Conservation (phyloP, 2,113 vertebrate genomes). For the Nothoprocta perdicaria region DNA sequence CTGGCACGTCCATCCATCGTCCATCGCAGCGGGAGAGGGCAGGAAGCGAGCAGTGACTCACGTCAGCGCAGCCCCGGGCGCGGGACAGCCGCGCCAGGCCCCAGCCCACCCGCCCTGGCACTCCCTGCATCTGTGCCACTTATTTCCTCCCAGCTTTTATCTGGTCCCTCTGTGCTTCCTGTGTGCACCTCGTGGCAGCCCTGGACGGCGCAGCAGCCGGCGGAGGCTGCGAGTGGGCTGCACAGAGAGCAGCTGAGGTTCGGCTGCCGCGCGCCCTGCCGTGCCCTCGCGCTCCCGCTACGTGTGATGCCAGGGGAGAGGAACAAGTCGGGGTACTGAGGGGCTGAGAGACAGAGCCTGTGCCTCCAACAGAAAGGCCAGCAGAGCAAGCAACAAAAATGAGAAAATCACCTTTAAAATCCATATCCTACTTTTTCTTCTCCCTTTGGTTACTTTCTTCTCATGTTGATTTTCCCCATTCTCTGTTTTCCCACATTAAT, state of each 20-base stretch:
- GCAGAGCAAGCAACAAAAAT: not conserved
- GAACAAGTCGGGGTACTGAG: not conserved
- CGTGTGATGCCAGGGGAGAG: not conserved
- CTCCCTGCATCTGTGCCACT: conserved; percentile 24
- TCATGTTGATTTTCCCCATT: not conserved
- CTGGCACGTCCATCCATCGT: too few species aligned
- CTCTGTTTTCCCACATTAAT: not conserved
- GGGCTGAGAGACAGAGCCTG: not conserved
- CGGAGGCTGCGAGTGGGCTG: not conserved
- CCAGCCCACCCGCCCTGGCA: not conserved
- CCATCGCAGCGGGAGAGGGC: not conserved
- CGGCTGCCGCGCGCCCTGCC: not conserved
- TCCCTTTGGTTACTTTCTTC: not conserved
- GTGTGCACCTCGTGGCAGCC: not conserved
- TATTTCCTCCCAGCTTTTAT: conserved; percentile 66
- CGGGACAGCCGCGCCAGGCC: not conserved
- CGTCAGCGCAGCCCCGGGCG: not conserved
- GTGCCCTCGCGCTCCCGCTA: not conserved
- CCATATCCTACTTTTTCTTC: not conserved
- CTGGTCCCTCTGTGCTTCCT: conserved; percentile 64
- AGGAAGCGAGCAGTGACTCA: conserved; percentile 47
- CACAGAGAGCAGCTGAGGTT: not conserved
- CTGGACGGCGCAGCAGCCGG: not conserved
- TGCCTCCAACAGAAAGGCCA: not conserved
- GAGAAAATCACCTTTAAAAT: not conserved